Percentiles rank a stretch among this genome's conserved stretches.
Conservation (phyloP, 2,797 vertebrate genomes). For the Brachyrhaphis roseni region DNA sequence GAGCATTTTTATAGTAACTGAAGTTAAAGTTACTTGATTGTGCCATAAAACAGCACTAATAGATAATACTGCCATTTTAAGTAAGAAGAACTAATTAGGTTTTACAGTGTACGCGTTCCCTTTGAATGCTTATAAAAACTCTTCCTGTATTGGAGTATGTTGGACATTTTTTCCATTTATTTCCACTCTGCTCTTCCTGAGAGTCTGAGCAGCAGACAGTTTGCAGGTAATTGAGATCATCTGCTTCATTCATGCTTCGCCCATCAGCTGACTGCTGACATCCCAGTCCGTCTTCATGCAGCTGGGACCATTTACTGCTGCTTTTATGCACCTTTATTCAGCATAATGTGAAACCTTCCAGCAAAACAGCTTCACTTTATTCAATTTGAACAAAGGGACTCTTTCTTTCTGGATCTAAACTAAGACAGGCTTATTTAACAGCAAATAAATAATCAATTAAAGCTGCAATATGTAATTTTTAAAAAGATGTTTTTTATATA, state of each 20-base stretch:
- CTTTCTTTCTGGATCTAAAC: not conserved
- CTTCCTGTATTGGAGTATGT: not conserved
- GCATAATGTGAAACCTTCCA: not conserved
- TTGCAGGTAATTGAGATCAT: conserved; percentile 11
- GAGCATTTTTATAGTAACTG: too few relatives aligned
- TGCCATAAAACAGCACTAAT: too few relatives aligned
- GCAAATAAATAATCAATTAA: not conserved
- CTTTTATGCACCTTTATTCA: not conserved
- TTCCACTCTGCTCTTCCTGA: not conserved
- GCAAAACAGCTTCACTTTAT: not conserved
- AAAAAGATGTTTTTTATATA: too few relatives aligned
- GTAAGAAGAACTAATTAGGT: too few relatives aligned
- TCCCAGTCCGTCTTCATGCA: not conserved
- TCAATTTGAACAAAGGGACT: not conserved
- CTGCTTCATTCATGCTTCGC: conserved; percentile 1
- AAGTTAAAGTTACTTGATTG: too few relatives aligned
- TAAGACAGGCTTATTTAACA: not conserved
- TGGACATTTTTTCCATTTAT: not conserved
- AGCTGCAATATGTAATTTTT: not conserved
- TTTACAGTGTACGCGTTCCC: not conserved
- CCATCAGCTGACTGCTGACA: not conserved
- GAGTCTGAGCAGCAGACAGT: conserved; percentile 2
- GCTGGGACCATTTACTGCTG: not conserved
- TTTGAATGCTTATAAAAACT: not conserved
- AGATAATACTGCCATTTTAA: too few relatives aligned